Percentiles rank a stretch among this genome's conserved stretches.
Conservation (phyloP, 2,797 vertebrate genomes). For the Danio tinwini region DNA sequence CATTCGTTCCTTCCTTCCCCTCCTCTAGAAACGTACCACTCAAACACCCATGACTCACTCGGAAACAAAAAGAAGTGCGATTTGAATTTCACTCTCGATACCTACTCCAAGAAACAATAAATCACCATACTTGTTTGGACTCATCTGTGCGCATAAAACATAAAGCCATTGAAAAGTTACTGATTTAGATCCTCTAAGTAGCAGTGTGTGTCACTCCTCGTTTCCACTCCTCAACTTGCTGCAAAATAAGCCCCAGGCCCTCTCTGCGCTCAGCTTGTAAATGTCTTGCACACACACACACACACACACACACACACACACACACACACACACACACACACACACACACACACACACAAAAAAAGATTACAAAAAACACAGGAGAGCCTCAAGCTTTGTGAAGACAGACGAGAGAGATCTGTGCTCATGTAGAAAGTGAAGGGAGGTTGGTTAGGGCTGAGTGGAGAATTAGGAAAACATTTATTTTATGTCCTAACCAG, state of each 20-base stretch:
- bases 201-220: constrained; percentile 63
- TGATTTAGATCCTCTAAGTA: constrained; percentile 51
- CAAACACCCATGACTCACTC: constrained; percentile 16
- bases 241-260: constrained; percentile 55
- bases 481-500: background rate
- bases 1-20: constrained; percentile 4
- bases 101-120: constrained; percentile 28
- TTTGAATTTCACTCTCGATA: constrained; percentile 14
- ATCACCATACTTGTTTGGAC: constrained; percentile 1
- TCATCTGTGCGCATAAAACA: constrained; percentile 29
- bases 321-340: too few relatives aligned
- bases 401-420: constrained; percentile 20
- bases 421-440: background rate
- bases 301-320: too few relatives aligned
- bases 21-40: background rate
- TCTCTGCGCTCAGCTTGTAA: constrained; percentile 67
- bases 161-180: constrained; percentile 11
- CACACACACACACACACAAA: too few relatives aligned
- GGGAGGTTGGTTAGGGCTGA: constrained; percentile 15
- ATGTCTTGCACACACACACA: constrained; percentile 72
- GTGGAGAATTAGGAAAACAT: background rate
- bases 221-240: constrained; percentile 67
- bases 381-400: constrained; percentile 60
- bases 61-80: background rate
- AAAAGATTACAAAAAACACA: constrained; percentile 70